Evolutionary conservation across 2,888 invertebrate species (phyloP).

Genomic region (Lycia hirtaria): DNA sequence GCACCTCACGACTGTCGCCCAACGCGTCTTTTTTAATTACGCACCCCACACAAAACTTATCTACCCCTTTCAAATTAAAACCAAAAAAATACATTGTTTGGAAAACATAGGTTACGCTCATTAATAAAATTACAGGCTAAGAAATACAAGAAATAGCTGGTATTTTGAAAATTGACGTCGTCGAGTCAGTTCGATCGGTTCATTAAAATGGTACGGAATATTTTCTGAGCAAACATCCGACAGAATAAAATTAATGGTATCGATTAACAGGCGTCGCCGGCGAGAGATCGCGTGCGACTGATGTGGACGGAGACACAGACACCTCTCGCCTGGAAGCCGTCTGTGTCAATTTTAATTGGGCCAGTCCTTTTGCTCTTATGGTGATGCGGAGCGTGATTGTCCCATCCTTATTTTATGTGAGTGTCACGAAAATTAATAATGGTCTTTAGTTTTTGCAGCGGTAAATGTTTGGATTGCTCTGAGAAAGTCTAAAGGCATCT

Average conservation of each 20-base stretch:
- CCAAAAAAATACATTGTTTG: slow-evolving; percentile 23
- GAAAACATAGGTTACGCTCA: slow-evolving; percentile 35
- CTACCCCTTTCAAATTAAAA: slow-evolving; percentile 69
- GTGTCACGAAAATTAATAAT: slow-evolving; percentile 68
- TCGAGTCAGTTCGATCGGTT: slow-evolving; percentile 47
- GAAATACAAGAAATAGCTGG: slow-evolving; percentile 41
- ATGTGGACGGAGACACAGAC: slow-evolving; percentile 66
- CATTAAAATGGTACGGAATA: slow-evolving; percentile 68
- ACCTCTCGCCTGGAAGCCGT: slow-evolving; percentile 70
- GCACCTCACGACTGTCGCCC: slow-evolving; percentile 80
- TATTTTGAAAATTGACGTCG: slow-evolving; percentile 27
- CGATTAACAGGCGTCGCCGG: slow-evolving; percentile 72
- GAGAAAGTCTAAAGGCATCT: slow-evolving; percentile 26
- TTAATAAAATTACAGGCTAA: slow-evolving; percentile 41
- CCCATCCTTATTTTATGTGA: slow-evolving; percentile 71
- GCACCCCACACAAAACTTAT: slow-evolving; percentile 78
- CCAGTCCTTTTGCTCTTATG: slow-evolving; percentile 72
- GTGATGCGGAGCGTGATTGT: slow-evolving; percentile 71
- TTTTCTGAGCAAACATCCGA: slow-evolving; percentile 70
- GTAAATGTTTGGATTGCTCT: slow-evolving; percentile 27
- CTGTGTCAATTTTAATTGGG: slow-evolving; percentile 84
- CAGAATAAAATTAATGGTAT: slow-evolving; percentile 80
- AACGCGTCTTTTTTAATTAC: slow-evolving; percentile 83
- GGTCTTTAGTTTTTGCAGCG: slow-evolving; percentile 25
- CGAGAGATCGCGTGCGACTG: slow-evolving; percentile 79